These are phyloP conservation scores for Lophius piscatorius DNA, from an alignment of 2,113 vertebrate genomes.

Conservation along the genomic window DNA sequence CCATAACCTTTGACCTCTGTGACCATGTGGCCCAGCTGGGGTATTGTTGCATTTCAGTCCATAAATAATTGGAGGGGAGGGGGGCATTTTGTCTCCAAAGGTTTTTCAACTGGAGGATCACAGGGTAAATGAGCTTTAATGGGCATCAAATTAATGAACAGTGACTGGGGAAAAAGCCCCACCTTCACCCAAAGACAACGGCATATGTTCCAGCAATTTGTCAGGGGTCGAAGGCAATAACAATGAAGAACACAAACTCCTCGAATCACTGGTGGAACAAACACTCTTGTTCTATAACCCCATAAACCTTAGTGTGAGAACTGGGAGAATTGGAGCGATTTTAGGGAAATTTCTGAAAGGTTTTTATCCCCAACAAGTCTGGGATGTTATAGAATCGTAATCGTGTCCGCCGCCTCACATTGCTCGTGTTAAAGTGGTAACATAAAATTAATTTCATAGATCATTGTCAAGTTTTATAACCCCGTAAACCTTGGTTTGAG, in stretches of 20 bases:
- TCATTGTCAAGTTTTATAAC: too few relatives aligned
- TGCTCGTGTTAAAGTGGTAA: too few relatives aligned
- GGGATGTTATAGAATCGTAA: too few relatives aligned
- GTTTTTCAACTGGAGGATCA: constrained; percentile 53
- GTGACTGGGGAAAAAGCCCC: constrained; percentile 35
- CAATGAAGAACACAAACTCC: not conserved
- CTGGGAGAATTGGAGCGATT: too few relatives aligned
- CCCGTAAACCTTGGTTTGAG: too few relatives aligned
- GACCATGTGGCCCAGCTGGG: constrained; percentile 25
- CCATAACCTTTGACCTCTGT: constrained; percentile 45
- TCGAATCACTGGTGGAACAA: too few relatives aligned
- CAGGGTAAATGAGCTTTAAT: constrained; percentile 65
- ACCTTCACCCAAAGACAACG: constrained; percentile 32
- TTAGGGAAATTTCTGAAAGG: too few relatives aligned
- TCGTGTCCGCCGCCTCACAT: too few relatives aligned
- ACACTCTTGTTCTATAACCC: too few relatives aligned
- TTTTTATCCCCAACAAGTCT: too few relatives aligned
- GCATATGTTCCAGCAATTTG: constrained; percentile 32
- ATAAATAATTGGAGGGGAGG: constrained; percentile 57
- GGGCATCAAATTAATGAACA: constrained; percentile 71
- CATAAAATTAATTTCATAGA: too few relatives aligned
- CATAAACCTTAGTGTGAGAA: too few relatives aligned
- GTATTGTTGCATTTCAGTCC: constrained; percentile 53
- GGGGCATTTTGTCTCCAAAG: constrained; percentile 64
- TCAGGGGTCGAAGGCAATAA: constrained; percentile 20